Conservation (phyloP, 2,888 invertebrate genomes). For the Hypolimnas misippus region DNA sequence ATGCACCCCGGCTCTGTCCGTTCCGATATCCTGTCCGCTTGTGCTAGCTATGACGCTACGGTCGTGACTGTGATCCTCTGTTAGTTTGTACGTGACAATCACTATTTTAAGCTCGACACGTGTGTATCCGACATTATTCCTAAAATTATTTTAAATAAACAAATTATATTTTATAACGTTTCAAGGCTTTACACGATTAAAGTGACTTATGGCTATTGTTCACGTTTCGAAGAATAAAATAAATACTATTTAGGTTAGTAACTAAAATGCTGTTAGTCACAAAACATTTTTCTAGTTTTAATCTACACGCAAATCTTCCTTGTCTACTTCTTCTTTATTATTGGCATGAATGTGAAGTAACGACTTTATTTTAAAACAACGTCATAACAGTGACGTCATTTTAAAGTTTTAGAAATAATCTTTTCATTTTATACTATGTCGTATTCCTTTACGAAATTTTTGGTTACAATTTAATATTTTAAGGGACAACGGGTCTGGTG, state of each 20-base stretch:
- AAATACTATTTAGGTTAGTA: slow-evolving; percentile 13
- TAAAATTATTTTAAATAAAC: slow-evolving; percentile 8
- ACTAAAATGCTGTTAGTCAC: slow-evolving; percentile 17
- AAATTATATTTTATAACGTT: slow-evolving; percentile 11
- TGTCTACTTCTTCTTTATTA: slow-evolving; percentile 35
- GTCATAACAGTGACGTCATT: neutral
- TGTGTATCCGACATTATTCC: slow-evolving; percentile 10
- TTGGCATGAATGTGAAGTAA: slow-evolving; percentile 28
- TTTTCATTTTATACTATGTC: neutral
- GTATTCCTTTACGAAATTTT: neutral
- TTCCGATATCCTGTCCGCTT: slow-evolving; percentile 37
- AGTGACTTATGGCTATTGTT: slow-evolving; percentile 24
- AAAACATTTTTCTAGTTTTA: slow-evolving; percentile 29
- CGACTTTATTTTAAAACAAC: neutral
- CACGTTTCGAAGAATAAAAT: slow-evolving; percentile 16
- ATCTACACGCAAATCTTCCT: slow-evolving; percentile 35
- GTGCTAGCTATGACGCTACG: slow-evolving; percentile 26
- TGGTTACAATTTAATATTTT: neutral
- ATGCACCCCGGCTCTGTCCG: slow-evolving; percentile 56
- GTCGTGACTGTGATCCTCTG: slow-evolving; percentile 19
- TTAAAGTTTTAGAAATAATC: neutral
- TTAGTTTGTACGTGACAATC: slow-evolving; percentile 33
- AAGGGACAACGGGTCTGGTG: neutral
- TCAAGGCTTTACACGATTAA: slow-evolving; percentile 29
- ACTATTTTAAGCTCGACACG: slow-evolving; percentile 18